A percentile compares a stretch with the other conserved stretches of the same genome.
Conservation (phyloP, 1,140 invertebrate genomes). For the Lutraria rhynchaena region DNA sequence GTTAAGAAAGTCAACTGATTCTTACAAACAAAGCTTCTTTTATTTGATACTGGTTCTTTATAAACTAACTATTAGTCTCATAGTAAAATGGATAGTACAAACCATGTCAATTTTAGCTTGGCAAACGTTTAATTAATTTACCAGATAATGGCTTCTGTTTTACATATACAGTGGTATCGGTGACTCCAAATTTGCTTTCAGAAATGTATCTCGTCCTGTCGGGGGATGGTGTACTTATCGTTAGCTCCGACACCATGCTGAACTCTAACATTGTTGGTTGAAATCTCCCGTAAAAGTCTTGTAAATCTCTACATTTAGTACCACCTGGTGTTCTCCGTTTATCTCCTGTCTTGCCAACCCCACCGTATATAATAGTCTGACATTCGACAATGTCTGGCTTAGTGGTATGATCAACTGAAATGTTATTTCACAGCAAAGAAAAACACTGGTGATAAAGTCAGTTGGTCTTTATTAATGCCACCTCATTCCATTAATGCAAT, state of each 20-base stretch:
- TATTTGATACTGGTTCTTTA: no score
- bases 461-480: no score
- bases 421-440: no score
- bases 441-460: no score
- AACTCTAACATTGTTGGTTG: background rate
- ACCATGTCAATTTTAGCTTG: no score
- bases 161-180: background rate
- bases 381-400: background rate
- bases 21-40: no score
- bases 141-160: background rate
- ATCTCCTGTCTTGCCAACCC: background rate
- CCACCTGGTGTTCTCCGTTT: background rate
- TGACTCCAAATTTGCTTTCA: constrained; percentile 17
- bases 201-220: background rate
- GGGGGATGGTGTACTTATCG: background rate
- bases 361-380: background rate
- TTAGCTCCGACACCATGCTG: background rate
- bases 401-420: no score
- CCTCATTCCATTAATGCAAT: no score
- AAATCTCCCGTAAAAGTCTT: constrained; percentile 16
- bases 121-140: no score
- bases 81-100: no score
- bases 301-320: background rate
- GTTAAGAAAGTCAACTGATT: no score
- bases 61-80: no score